These are phyloP conservation scores for Crambe crambe DNA, from an alignment of 37 sponge, comb jelly and placozoan genomes.

Conservation along the genomic window DNA sequence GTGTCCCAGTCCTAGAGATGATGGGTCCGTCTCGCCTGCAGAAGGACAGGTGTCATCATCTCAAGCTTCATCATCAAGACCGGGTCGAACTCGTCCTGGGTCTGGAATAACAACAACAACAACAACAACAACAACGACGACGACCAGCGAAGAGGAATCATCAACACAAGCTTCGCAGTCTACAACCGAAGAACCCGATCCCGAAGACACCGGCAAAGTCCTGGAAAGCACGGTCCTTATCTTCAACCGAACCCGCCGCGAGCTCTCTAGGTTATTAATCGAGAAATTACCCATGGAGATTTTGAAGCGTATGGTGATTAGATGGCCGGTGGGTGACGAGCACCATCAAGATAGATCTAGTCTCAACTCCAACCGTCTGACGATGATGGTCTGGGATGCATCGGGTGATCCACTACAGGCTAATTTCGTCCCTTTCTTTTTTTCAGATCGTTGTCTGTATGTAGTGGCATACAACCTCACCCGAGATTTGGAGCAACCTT, in stretches of 20 bases:
- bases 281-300: slow-evolving; percentile 65
- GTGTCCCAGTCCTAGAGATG: background rate
- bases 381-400: slow-evolving; percentile 56
- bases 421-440: slow-evolving; percentile 69
- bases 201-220: background rate
- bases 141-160: background rate
- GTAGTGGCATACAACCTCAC: slow-evolving; percentile 42
- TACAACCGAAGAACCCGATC: background rate
- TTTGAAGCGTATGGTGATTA: slow-evolving; percentile 52
- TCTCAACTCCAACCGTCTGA: slow-evolving; percentile 27
- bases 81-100: too few relatives aligned
- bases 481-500: slow-evolving; percentile 16
- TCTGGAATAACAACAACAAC: too few relatives aligned
- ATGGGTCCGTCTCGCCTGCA: background rate
- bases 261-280: slow-evolving; percentile 43
- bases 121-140: too few relatives aligned
- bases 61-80: background rate
- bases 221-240: background rate
- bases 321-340: slow-evolving; percentile 64
- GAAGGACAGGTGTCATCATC: background rate
- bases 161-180: background rate
- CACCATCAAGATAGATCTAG: slow-evolving; percentile 5
- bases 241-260: slow-evolving; percentile 19
- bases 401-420: slow-evolving; percentile 62
- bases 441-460: slow-evolving; percentile 49